These are phyloP conservation scores for Amphiura filiformis DNA, from an alignment of 35 echinoderm and acorn worm species.

Conservation along the genomic window DNA sequence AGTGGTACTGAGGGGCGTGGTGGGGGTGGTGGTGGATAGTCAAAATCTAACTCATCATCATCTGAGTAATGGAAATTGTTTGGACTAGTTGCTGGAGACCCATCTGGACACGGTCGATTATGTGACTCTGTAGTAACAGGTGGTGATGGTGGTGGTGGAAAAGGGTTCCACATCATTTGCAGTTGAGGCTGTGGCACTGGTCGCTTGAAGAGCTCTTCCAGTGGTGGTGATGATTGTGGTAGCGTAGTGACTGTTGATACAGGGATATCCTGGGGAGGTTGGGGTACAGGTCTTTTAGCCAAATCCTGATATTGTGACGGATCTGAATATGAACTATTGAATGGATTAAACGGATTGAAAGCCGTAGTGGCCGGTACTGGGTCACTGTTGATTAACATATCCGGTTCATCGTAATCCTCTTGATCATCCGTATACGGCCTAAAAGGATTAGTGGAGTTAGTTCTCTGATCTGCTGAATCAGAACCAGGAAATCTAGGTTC, in stretches of 20 bases:
- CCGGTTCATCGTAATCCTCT: not conserved
- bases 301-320: not conserved
- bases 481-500: not conserved
- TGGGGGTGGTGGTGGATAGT: slow-evolving; percentile 30
- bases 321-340: not conserved
- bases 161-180: not conserved
- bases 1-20: not conserved
- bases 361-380: not conserved
- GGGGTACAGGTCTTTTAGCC: not conserved
- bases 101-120: not conserved
- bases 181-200: not conserved
- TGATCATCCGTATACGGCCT: not conserved
- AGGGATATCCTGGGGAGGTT: not conserved
- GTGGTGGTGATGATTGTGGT: not conserved
- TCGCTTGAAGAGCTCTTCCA: not conserved
- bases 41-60: not conserved
- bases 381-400: not conserved
- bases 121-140: not conserved
- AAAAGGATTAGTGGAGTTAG: not conserved
- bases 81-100: not conserved
- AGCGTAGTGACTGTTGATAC: not conserved
- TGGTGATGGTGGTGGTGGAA: not conserved
- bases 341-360: not conserved
- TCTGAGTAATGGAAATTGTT: not conserved
- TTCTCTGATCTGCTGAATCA: not conserved